phyloP scores from a whole-genome alignment of 1,140 invertebrate species.

The Geopemphigus sp. region DNA sequence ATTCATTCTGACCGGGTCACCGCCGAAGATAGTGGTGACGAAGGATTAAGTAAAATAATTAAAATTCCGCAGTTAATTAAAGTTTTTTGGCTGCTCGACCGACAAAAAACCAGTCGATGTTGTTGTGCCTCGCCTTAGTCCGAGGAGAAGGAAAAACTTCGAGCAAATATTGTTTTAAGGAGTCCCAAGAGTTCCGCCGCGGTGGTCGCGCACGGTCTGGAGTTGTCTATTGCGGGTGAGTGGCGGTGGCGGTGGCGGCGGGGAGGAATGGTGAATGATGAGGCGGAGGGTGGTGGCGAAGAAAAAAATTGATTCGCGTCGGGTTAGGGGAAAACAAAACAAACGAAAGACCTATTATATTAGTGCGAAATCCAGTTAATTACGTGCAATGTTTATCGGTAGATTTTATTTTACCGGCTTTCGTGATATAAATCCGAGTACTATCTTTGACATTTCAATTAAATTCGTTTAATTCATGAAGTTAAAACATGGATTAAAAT shows the following conservation, averaged over 20 bases:
- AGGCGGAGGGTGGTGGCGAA: no score
- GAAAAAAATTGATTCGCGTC: conserved; percentile 32
- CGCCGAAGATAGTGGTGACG: conserved; percentile 22
- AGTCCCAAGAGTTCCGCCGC: conserved; percentile 1
- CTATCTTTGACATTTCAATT: conserved; percentile 30
- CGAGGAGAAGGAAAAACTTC: conserved; percentile 17
- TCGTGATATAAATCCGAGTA: neutral
- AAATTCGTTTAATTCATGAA: conserved; percentile 10
- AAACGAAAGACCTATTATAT: neutral
- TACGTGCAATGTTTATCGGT: conserved; percentile 11
- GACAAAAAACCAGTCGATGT: conserved; percentile 36
- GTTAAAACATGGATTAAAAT: conserved; percentile 19
- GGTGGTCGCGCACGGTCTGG: no score
- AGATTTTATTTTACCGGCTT: neutral
- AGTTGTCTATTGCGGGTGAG: no score
- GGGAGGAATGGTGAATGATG: no score
- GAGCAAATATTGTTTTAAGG: conserved; percentile 34
- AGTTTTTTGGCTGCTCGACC: conserved; percentile 24
- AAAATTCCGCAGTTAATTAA: conserved; percentile 45
- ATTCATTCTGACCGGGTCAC: neutral
- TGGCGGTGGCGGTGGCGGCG: no score
- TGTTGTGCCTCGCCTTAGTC: neutral
- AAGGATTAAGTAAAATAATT: conserved; percentile 48
- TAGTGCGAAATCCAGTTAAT: neutral
- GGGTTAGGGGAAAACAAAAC: neutral